A percentile compares a stretch with the other conserved stretches of the same genome.
phyloP scores from a whole-genome alignment of 2,888 invertebrate genomes.

The Nomada ruficornis region DNA sequence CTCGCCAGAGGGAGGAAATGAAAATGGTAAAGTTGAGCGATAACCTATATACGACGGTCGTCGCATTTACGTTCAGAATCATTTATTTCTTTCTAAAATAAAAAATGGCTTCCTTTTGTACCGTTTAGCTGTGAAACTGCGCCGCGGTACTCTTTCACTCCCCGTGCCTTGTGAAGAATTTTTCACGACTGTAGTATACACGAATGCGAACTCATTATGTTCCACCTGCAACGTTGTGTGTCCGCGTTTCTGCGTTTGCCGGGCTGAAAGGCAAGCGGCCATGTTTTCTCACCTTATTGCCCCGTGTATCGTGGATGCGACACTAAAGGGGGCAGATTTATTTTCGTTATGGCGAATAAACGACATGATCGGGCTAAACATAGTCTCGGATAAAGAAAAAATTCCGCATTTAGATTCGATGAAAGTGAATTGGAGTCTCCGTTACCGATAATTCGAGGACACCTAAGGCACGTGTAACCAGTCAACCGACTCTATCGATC shows the following conservation, averaged over 20 bases:
- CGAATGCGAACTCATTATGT: constrained; percentile 20
- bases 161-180: not conserved
- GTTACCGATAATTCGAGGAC: not conserved
- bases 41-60: constrained; percentile 21
- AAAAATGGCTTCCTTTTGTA: constrained; percentile 31
- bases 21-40: not conserved
- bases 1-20: not conserved
- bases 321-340: constrained; percentile 18
- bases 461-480: not conserved
- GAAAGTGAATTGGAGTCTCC: no score
- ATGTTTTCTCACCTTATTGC: constrained; percentile 15
- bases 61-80: constrained; percentile 2
- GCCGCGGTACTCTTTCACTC: not conserved
- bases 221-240: constrained; percentile 5
- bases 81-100: constrained; percentile 18
- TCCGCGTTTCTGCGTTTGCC: not conserved
- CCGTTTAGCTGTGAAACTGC: not conserved
- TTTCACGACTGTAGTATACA: not conserved
- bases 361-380: not conserved
- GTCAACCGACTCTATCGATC: not conserved
- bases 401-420: not conserved
- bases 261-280: not conserved
- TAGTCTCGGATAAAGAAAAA: not conserved
- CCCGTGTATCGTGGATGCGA: not conserved
- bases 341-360: constrained; percentile 9